Base-by-base conservation (phyloP, 2,113 vertebrate species). In the Aix galericulata region DNA sequence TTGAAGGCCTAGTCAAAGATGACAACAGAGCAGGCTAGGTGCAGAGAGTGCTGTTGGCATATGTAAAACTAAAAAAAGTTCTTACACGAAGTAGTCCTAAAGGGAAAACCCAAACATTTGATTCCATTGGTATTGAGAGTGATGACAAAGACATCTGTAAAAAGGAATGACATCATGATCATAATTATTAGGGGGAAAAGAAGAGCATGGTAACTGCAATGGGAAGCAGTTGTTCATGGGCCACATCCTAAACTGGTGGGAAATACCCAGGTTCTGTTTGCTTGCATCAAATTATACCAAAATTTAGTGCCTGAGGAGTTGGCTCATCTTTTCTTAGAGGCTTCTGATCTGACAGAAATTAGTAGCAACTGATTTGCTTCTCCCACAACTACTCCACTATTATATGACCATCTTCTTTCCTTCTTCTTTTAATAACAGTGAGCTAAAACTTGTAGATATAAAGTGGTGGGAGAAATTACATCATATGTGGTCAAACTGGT, bases 21-120 rank as follows among this genome's bases (percentile, higher is more conserved):
- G 97, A 98, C 73, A 96, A 92, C 10, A 98, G 82, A 98, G 97
- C 94, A 93, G 97, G 58, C 95, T 97, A 91, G 98, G 98, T 15
- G 63, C 69, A 74, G 85, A 18, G 8, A 71, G 64, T 2, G 46
- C 53, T 71, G 89, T n/a, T 26, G 71, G 50, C 32, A 78, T 40
- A 25, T 5, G 6, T 27, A 52, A 53, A 53, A 9, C 18, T 26
- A 94, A 94, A 66, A 93, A 95, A 56, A 56, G 27, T 44, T 5
- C 72, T 64, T 71, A 95, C 90, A 44, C 26, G 52, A 73, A 34
- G 29, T 59, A 34, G 67, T 42, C 23, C 22, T n/a, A 53, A 76
- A 76, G 44, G 56, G 55, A 84, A 92, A 89, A 46, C 12, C 25
- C 27, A n/a, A 40, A 6, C 12, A 29, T 36, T 78, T n/a, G 7